Evolutionary conservation across 1,140 invertebrate genomes (phyloP).

Genomic region (Nautilus pompilius): DNA sequence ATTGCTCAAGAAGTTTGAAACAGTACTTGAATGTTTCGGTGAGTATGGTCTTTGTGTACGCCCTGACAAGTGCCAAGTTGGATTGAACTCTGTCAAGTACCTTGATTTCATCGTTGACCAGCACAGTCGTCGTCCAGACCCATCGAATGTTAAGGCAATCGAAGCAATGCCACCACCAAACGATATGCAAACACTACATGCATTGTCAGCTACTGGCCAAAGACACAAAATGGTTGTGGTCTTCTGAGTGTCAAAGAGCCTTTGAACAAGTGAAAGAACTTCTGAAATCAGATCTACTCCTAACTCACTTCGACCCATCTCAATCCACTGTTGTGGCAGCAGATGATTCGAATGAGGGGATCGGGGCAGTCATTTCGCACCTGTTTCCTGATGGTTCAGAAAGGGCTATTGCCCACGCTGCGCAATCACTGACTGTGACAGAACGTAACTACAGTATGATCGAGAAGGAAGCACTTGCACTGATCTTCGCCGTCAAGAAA

Average conservation of each 20-base stretch:
- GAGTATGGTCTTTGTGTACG: no score
- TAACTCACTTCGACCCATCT: constrained; percentile 16
- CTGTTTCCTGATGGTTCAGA: constrained; percentile 3
- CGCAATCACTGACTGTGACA: constrained; percentile 36
- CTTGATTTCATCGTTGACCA: no score
- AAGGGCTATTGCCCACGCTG: constrained; percentile 48
- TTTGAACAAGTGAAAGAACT: not conserved
- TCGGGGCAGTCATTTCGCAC: no score
- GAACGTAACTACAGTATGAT: constrained; percentile 52
- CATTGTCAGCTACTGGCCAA: no score
- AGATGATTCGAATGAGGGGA: constrained; percentile 8
- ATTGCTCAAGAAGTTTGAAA: no score
- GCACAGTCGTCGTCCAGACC: no score
- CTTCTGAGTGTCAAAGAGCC: not conserved
- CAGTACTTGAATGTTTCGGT: no score
- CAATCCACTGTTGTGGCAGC: constrained; percentile 1
- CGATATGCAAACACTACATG: no score
- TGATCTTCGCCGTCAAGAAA: constrained; percentile 58
- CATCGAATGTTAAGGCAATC: no score
- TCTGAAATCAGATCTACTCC: not conserved
- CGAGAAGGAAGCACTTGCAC: constrained; percentile 54
- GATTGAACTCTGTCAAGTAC: no score
- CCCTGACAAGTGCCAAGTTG: no score
- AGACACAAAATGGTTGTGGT: not conserved
- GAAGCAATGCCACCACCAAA: no score